Conservation (phyloP, 1,140 invertebrate species). For the Venustaconcha ellipsiformis region DNA sequence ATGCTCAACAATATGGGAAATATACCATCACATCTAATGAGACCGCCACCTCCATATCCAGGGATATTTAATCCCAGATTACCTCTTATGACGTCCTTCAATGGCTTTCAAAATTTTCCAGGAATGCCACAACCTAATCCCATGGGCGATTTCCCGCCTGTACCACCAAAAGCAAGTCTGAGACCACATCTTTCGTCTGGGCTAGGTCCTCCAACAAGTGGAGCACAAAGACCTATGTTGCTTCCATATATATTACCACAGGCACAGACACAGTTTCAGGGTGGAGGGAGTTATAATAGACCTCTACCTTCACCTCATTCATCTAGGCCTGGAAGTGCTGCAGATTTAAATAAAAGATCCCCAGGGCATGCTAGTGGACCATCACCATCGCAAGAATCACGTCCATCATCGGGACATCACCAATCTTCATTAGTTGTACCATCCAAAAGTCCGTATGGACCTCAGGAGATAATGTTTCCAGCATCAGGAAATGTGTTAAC, state of each 20-base stretch:
- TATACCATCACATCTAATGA: too few relatives aligned
- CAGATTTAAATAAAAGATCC: constrained; percentile 15
- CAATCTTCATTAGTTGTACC: background rate
- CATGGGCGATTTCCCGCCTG: constrained; percentile 4
- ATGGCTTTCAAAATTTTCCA: constrained; percentile 1
- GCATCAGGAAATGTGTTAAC: background rate
- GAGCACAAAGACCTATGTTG: background rate
- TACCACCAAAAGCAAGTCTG: background rate
- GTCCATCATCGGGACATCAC: background rate
- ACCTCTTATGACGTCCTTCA: too few relatives aligned
- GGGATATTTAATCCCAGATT: too few relatives aligned
- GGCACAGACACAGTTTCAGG: background rate
- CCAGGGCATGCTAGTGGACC: background rate
- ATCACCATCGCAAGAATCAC: background rate
- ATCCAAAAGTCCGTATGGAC: background rate
- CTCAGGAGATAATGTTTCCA: background rate
- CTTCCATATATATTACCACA: background rate
- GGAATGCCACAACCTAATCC: constrained; percentile 11
- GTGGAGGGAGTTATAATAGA: background rate
- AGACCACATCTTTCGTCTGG: background rate
- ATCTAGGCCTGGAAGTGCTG: constrained; percentile 22
- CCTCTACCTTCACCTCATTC: constrained; percentile 25
- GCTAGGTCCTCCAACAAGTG: background rate
- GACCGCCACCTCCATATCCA: too few relatives aligned
- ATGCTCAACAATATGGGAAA: too few relatives aligned